Conservation (phyloP, 2,797 vertebrate genomes). For the Ciconia nigra region DNA sequence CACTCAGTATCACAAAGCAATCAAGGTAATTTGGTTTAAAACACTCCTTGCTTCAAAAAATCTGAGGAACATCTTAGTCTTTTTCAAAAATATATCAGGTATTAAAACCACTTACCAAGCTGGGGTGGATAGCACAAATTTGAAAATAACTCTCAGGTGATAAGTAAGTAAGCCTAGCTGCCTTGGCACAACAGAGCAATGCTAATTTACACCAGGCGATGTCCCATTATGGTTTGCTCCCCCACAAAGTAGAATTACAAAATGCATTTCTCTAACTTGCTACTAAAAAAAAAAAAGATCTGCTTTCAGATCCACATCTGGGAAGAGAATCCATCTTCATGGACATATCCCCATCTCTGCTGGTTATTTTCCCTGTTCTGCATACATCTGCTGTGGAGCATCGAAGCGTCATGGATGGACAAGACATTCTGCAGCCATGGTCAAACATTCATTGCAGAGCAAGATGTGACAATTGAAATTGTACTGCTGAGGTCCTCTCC, state of each 20-base stretch:
- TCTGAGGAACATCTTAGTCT: not conserved
- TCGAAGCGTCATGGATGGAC: not conserved
- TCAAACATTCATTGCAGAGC: not conserved
- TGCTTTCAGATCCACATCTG: not conserved
- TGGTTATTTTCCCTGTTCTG: not conserved
- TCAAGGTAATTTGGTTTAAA: not conserved
- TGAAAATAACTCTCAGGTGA: not conserved
- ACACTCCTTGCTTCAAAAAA: not conserved
- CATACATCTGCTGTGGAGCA: not conserved
- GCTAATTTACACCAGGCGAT: not conserved
- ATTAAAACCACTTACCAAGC: not conserved
- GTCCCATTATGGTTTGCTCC: not conserved
- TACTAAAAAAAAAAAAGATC: not conserved
- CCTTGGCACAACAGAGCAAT: not conserved
- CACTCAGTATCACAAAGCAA: not conserved
- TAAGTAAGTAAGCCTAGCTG: not conserved
- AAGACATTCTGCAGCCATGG: not conserved
- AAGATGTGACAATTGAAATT: not conserved
- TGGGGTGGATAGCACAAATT: not conserved
- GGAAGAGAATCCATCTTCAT: not conserved
- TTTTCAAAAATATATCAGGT: not conserved
- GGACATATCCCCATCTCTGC: not conserved
- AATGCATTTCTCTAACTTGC: not conserved
- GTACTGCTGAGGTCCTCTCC: not conserved
- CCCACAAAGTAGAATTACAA: not conserved